These are phyloP conservation scores for Sparus aurata DNA, from an alignment of 2,797 vertebrate genomes.

Conservation along the genomic window DNA sequence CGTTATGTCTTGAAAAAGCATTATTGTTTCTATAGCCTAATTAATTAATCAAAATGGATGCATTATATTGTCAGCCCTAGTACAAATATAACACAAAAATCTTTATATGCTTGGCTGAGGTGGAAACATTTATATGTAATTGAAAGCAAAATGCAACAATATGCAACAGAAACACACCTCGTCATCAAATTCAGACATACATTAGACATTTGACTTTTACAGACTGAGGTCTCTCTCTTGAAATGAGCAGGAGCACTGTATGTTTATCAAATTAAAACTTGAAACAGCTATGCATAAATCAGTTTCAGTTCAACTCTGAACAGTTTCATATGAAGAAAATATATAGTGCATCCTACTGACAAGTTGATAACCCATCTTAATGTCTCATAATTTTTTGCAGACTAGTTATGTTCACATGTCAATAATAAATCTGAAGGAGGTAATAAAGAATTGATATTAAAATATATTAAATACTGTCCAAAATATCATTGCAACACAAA, in stretches of 20 bases:
- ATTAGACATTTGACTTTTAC: too few relatives aligned
- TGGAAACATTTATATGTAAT: background rate
- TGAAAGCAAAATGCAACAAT: too few relatives aligned
- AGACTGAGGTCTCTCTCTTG: too few relatives aligned
- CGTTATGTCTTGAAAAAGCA: too few relatives aligned
- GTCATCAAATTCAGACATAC: too few relatives aligned
- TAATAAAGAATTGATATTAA: background rate
- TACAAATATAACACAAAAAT: background rate
- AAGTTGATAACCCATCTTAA: background rate
- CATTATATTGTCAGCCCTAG: too few relatives aligned
- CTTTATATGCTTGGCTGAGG: background rate
- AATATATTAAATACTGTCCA: background rate
- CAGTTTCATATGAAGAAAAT: conserved; percentile 2
- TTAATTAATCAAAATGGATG: too few relatives aligned
- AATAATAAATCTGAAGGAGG: background rate
- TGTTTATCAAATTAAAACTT: background rate
- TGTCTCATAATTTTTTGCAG: background rate
- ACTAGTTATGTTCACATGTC: background rate
- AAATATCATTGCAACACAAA: background rate
- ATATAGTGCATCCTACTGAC: background rate
- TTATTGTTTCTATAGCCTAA: too few relatives aligned
- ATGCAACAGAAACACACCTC: too few relatives aligned
- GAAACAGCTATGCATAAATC: background rate
- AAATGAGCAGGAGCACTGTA: too few relatives aligned
- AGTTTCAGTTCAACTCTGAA: background rate